phyloP scores from a whole-genome alignment of 1,140 invertebrate species.

The Ladona fulva region DNA sequence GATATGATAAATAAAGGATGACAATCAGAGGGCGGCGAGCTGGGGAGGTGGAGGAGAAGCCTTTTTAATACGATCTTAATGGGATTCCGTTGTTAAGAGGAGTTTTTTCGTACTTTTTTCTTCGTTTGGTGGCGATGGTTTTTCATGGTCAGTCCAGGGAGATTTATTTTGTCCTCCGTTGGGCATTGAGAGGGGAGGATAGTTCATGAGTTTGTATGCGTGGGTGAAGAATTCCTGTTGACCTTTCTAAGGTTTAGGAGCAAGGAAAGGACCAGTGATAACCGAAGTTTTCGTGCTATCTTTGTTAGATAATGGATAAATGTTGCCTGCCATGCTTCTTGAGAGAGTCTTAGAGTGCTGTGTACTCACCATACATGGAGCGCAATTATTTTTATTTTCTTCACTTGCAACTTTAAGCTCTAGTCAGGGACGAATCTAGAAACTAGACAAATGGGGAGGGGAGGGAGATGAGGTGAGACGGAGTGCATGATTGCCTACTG shows the following conservation, averaged over 20 bases:
- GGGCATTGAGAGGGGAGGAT: not conserved
- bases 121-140: not conserved
- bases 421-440: too few species aligned
- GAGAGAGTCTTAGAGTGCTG: too few species aligned
- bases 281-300: too few species aligned
- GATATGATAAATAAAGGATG: not conserved
- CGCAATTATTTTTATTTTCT: too few species aligned
- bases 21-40: not conserved
- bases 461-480: too few species aligned
- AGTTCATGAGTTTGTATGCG: not conserved
- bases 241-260: not conserved
- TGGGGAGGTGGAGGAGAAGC: not conserved
- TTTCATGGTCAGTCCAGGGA: not conserved
- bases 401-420: too few species aligned
- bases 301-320: too few species aligned
- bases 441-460: too few species aligned
- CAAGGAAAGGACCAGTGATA: too few species aligned
- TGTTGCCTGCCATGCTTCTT: too few species aligned
- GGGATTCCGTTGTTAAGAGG: not conserved
- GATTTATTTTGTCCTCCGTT: not conserved
- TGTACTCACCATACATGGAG: too few species aligned
- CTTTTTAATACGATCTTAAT: slow-evolving; percentile 3
- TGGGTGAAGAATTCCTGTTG: not conserved
- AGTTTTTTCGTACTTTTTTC: not conserved
- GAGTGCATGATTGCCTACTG: too few species aligned